phyloP scores from a whole-genome alignment of 1,140 invertebrate genomes.

The Drosophila willistoni region DNA sequence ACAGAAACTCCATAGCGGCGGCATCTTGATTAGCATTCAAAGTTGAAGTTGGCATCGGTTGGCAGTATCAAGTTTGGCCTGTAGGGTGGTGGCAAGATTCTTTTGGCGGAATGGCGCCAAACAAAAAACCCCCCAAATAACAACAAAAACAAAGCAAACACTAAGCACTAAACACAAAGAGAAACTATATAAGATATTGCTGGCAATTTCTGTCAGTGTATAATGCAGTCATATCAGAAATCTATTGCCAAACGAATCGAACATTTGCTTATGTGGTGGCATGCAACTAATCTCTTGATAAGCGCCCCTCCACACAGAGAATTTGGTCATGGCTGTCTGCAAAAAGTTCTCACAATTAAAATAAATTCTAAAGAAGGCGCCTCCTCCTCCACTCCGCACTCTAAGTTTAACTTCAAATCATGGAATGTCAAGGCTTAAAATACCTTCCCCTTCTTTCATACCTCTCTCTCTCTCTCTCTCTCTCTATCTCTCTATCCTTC shows the following conservation, averaged over 20 bases:
- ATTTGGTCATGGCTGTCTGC: constrained; percentile 61
- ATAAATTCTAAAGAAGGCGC: constrained; percentile 34
- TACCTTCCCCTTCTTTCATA: background rate
- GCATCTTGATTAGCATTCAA: constrained; percentile 73
- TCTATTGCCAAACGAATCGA: constrained; percentile 25
- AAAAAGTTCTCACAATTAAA: constrained; percentile 76
- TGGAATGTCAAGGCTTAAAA: constrained; percentile 68
- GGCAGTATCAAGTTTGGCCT: constrained; percentile 40
- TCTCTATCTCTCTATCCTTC: background rate
- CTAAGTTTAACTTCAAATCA: constrained; percentile 28
- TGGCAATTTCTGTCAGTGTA: constrained; percentile 61
- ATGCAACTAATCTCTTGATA: constrained; percentile 67
- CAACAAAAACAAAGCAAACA: background rate
- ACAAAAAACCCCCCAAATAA: constrained; percentile 35
- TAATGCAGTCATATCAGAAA: constrained; percentile 55
- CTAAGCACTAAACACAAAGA: constrained; percentile 43
- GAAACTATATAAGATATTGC: no score
- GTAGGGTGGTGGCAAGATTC: constrained; percentile 77
- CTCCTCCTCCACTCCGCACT: background rate
- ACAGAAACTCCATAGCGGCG: constrained; percentile 54
- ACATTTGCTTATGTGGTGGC: constrained; percentile 45
- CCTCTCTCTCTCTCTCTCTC: background rate
- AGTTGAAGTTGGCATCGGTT: constrained; percentile 40
- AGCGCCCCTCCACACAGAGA: constrained; percentile 11
- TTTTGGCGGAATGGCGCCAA: constrained; percentile 64